phyloP scores from a whole-genome alignment of 1,140 invertebrate genomes.

The Ceratitis capitata region DNA sequence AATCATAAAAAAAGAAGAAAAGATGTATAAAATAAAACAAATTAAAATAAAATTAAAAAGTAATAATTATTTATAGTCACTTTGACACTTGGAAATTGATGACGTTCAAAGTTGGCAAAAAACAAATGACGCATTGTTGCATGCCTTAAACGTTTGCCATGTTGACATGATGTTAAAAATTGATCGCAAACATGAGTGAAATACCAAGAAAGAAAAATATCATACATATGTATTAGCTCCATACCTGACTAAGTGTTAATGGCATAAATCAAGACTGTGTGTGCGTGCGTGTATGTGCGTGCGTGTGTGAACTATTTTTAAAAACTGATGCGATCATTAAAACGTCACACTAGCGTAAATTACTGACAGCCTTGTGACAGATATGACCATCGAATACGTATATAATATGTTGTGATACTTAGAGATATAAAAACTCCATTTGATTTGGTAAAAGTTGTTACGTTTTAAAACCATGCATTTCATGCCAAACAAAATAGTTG shows the following conservation, averaged over 20 bases:
- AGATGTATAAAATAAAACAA: no score
- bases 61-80: no score
- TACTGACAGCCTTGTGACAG: constrained; percentile 18
- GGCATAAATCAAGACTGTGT: not conserved
- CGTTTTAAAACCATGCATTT: not conserved
- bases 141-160: constrained; percentile 31
- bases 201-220: not conserved
- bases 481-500: not conserved
- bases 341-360: constrained; percentile 24
- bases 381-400: constrained; percentile 14
- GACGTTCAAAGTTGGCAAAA: not conserved
- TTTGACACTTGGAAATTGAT: constrained; percentile 26
- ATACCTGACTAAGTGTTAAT: not conserved
- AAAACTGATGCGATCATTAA: not conserved
- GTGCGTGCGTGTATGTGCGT: no score
- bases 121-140: constrained; percentile 2
- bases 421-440: not conserved
- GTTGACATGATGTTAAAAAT: not conserved
- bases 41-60: no score
- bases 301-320: constrained; percentile 16
- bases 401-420: no score
- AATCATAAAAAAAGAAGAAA: no score
- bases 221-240: not conserved
- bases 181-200: not conserved
- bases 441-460: not conserved